Evolutionary conservation across 2,797 vertebrate species (phyloP).

Genomic region (Eidolon dupreanum): DNA sequence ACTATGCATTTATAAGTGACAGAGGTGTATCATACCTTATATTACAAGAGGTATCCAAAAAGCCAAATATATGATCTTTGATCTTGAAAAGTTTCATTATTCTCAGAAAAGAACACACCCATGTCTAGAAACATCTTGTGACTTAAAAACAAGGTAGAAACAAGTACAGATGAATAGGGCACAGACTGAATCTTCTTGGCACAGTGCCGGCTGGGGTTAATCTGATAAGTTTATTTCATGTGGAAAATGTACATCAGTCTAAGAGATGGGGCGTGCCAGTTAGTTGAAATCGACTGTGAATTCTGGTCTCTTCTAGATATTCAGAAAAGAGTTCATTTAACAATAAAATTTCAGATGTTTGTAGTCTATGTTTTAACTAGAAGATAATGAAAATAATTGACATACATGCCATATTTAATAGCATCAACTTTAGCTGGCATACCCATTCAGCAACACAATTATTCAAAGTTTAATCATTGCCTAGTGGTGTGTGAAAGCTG

Average conservation of each 20-base stretch:
- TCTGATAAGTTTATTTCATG: neutral
- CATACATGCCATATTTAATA: neutral
- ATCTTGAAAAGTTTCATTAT: neutral
- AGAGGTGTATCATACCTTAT: neutral
- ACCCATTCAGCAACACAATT: neutral
- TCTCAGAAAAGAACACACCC: conserved; percentile 16
- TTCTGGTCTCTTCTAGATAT: neutral
- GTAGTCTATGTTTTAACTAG: neutral
- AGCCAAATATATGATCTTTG: neutral
- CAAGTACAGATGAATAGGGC: neutral
- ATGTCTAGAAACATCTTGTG: conserved; percentile 36
- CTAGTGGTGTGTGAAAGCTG: neutral
- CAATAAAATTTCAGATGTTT: conserved; percentile 26
- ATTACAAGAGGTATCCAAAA: neutral
- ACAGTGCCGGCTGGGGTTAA: neutral
- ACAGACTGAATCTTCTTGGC: neutral
- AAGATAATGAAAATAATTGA: conserved; percentile 28
- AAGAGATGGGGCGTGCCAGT: neutral
- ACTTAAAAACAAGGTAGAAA: conserved; percentile 18
- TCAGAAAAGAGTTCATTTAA: conserved; percentile 26
- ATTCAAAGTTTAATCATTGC: neutral
- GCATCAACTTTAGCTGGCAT: neutral
- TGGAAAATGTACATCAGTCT: neutral
- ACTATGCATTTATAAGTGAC: neutral
- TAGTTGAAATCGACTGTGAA: conserved; percentile 32